phyloP scores from a whole-genome alignment of 64 coral and sea anemone genomes.

The Astreopora myriophthalma region DNA sequence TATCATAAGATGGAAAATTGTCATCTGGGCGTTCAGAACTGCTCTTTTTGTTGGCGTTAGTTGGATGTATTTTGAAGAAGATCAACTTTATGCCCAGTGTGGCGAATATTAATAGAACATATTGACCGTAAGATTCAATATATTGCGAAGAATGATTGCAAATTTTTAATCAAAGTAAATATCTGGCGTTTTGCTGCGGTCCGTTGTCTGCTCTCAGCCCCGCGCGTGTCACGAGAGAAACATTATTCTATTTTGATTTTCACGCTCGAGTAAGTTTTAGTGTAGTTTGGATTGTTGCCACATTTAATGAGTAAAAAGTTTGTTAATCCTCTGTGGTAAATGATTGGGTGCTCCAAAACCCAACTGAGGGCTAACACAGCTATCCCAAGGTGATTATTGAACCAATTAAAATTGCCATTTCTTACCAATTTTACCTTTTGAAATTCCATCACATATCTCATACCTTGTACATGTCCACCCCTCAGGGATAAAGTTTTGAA shows the following conservation, averaged over 20 bases:
- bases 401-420: not conserved
- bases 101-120: slow-evolving; percentile 1
- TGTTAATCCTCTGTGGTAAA: not conserved
- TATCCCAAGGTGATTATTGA: not conserved
- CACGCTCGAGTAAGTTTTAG: slow-evolving; percentile 36
- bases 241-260: slow-evolving; percentile 40
- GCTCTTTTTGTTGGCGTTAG: not conserved
- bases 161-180: not conserved
- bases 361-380: not conserved
- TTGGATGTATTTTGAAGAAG: not conserved
- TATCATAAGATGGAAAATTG: not conserved
- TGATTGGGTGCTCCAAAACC: not conserved
- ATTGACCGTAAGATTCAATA: not conserved
- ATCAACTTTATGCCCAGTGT: not conserved
- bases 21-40: not conserved
- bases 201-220: not conserved
- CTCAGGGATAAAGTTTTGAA: too few species aligned
- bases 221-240: slow-evolving; percentile 28
- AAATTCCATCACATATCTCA: slow-evolving; percentile 4
- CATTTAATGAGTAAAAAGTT: slow-evolving; percentile 3
- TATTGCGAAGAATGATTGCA: not conserved
- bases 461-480: not conserved
- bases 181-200: slow-evolving; percentile 2
- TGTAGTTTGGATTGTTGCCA: not conserved
- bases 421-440: not conserved